Base-by-base conservation (phyloP, 1,140 invertebrate species). In the Aphelinus atriplicis region DNA sequence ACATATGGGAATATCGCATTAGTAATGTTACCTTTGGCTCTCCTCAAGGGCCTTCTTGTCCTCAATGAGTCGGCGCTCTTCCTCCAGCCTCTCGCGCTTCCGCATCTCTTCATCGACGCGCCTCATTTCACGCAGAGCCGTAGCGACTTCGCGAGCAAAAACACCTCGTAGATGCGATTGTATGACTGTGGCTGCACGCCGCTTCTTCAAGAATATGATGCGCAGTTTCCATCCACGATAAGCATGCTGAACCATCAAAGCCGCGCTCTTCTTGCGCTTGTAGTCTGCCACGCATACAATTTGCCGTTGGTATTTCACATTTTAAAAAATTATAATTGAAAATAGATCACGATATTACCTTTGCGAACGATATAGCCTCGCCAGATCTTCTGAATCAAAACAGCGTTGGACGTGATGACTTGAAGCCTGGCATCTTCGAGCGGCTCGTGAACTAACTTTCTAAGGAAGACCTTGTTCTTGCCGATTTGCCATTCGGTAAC, bases 61-160 rank as follows among this genome's bases (percentile, higher is more conserved):
- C 74, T 89, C 86, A 83, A 91, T 89, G 26, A 89, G 82, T 78
- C 86, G 87, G 78, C 90, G 87, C 84, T 94, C 93, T 82, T 92
- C 90, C 81, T 94, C 93, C 73, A 91, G 76, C 78, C 92, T 91
- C 80, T 95, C 94, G 69, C 94, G 89, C 80, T 94, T 91, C 73
- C 92, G 90, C 90, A 96, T 95, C 88, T 97, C 96, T 82, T 97
- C 95, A 85, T 98, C 96, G 47, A 97, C 94, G n/a, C 94, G 89
- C 79, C 93, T 91, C 94, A 97, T 96, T 90, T 97, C 95, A 1
- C 95, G 88, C 61, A 98, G 84, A 2, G 95, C 95, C 4, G 93
- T 88, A 0, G 96, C 96, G 7, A 93, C 92, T 85, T 96, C 94
- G 63, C 96, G 88, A 0, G 96, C 96, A 88, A 97, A 97, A 80